Percentiles rank a stretch among this genome's conserved stretches.
Evolutionary conservation across 2,888 invertebrate genomes (phyloP).

Genomic region (Tetheella fluctuosa): DNA sequence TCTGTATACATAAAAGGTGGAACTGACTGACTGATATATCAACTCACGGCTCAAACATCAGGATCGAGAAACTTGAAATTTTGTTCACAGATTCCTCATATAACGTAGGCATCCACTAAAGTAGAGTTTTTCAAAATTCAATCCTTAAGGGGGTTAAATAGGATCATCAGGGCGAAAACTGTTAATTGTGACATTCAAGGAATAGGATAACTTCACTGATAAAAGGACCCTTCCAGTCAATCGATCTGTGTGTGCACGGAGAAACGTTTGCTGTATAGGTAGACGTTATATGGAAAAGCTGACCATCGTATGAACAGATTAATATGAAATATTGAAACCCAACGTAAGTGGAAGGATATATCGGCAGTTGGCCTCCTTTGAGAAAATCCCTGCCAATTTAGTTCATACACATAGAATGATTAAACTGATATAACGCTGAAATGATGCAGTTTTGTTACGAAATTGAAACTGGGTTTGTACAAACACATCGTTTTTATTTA

Average conservation of each 20-base stretch:
- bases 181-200: too few relatives aligned
- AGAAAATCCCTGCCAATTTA: constrained; percentile 33
- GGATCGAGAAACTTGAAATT: too few relatives aligned
- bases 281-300: constrained; percentile 37
- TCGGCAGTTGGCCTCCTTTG: constrained; percentile 38
- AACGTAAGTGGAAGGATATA: constrained; percentile 50
- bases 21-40: too few relatives aligned
- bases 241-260: neutral
- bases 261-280: constrained; percentile 15
- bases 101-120: too few relatives aligned
- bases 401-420: constrained; percentile 7
- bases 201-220: neutral
- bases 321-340: constrained; percentile 56
- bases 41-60: too few relatives aligned
- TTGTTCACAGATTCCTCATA: too few relatives aligned
- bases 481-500: neutral
- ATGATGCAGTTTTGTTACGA: neutral
- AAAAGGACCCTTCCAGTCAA: neutral
- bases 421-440: neutral
- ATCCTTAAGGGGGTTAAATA: too few relatives aligned
- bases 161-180: too few relatives aligned
- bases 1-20: too few relatives aligned
- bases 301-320: constrained; percentile 53
- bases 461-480: neutral
- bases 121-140: too few relatives aligned